Percentiles rank a stretch among this genome's conserved stretches.
phyloP scores from a whole-genome alignment of 2,797 vertebrate species.

The Helicolenus hilgendorfi region DNA sequence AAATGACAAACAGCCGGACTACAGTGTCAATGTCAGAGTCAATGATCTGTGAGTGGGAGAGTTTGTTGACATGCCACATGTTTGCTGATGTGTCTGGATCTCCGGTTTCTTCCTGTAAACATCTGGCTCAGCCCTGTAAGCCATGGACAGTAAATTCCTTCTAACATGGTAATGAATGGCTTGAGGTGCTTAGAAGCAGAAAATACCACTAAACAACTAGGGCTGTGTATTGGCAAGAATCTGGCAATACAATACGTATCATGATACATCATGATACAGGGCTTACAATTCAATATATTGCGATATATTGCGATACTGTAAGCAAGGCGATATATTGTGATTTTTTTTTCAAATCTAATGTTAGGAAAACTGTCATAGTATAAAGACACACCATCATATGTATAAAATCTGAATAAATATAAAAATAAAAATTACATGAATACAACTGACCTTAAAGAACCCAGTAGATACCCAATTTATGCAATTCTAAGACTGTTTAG shows the following conservation, averaged over 20 bases:
- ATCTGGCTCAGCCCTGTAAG: slow-evolving; percentile 16
- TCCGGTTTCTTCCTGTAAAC: slow-evolving; percentile 39
- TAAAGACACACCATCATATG: too few species aligned
- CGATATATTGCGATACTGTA: too few species aligned
- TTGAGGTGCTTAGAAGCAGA: slow-evolving; percentile 1
- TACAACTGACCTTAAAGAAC: too few species aligned
- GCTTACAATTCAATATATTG: too few species aligned
- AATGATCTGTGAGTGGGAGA: slow-evolving; percentile 25
- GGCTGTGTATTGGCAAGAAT: neutral
- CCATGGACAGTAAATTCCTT: neutral
- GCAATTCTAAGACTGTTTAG: too few species aligned
- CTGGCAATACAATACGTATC: neutral
- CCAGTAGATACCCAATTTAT: too few species aligned
- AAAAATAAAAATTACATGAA: too few species aligned
- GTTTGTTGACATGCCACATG: slow-evolving; percentile 42
- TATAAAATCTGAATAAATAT: too few species aligned
- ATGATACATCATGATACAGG: too few species aligned
- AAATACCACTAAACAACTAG: slow-evolving; percentile 23
- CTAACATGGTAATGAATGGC: slow-evolving; percentile 41
- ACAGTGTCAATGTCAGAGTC: neutral
- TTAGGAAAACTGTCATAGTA: too few species aligned
- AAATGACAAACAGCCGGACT: slow-evolving; percentile 13
- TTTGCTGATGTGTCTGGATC: slow-evolving; percentile 39
- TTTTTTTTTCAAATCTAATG: too few species aligned
- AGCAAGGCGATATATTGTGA: too few species aligned